Evolutionary conservation across 1,140 invertebrate genomes (phyloP).

Genomic region (Stenopsyche tienmushanensis): DNA sequence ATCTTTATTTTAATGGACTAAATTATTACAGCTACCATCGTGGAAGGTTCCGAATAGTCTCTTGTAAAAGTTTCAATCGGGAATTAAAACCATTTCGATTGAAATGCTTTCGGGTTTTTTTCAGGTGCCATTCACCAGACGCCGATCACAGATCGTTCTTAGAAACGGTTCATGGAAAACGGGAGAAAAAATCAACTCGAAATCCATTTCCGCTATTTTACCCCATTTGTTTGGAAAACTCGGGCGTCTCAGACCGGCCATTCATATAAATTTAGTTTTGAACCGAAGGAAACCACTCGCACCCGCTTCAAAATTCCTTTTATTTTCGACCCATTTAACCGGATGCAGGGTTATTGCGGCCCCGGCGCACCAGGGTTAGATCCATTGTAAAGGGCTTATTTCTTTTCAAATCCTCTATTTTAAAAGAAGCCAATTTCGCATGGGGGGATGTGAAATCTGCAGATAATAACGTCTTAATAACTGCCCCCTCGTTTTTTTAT

Average conservation of each 20-base stretch:
- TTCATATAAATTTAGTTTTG: conserved; percentile 20
- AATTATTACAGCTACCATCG: too few species aligned
- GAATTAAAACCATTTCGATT: too few species aligned
- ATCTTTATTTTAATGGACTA: too few species aligned
- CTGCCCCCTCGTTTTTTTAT: conserved; percentile 9
- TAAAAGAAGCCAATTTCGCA: neutral
- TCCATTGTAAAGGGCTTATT: conserved; percentile 9
- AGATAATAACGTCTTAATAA: conserved; percentile 39
- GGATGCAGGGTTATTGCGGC: conserved; percentile 10
- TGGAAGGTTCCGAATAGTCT: too few species aligned
- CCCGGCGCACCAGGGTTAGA: neutral
- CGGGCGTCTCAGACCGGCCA: neutral
- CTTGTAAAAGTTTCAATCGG: too few species aligned
- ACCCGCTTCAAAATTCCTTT: conserved; percentile 27
- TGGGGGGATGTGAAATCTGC: conserved; percentile 31
- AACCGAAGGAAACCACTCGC: conserved; percentile 11
- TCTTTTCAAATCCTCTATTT: conserved; percentile 25
- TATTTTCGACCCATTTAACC: conserved; percentile 20
- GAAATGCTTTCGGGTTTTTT: too few species aligned
- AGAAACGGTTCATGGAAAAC: neutral
- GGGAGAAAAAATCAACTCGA: neutral
- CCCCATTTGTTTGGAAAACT: neutral
- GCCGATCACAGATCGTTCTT: neutral
- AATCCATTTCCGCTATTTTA: neutral
- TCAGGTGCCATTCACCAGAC: neutral